phyloP scores from a whole-genome alignment of 2,113 vertebrate species.

The Callocephalon fimbriatum region DNA sequence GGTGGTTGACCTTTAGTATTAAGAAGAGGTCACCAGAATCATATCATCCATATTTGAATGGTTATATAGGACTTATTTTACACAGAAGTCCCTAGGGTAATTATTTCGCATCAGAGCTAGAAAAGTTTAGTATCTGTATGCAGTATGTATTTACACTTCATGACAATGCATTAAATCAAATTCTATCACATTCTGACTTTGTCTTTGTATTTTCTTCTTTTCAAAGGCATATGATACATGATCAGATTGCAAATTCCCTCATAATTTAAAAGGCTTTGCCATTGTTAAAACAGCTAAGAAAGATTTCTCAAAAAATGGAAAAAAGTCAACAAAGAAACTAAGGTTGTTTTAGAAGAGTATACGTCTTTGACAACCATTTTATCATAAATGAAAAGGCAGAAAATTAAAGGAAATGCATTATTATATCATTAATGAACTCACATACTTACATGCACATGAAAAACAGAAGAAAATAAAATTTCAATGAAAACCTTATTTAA shows the following conservation, averaged over 20 bases:
- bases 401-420: not conserved
- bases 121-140: conserved; percentile 43
- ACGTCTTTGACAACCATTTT: not conserved
- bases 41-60: conserved; percentile 51
- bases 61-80: conserved; percentile 62
- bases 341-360: not conserved
- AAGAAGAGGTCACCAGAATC: conserved; percentile 47
- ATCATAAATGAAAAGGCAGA: not conserved
- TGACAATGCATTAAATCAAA: conserved; percentile 48
- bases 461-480: not conserved
- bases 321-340: not conserved
- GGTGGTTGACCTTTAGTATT: conserved; percentile 44
- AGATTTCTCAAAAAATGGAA: not conserved
- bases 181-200: conserved; percentile 29
- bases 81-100: conserved; percentile 53
- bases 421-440: not conserved
- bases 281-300: not conserved
- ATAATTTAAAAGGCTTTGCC: not conserved
- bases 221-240: not conserved
- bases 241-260: not conserved
- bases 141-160: conserved; percentile 63
- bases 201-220: conserved; percentile 24
- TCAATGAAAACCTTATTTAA: not conserved
- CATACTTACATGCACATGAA: not conserved
- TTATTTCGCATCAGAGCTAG: conserved; percentile 39